phyloP scores from a whole-genome alignment of 2,888 invertebrate genomes.

The Nemapogon koenigi region DNA sequence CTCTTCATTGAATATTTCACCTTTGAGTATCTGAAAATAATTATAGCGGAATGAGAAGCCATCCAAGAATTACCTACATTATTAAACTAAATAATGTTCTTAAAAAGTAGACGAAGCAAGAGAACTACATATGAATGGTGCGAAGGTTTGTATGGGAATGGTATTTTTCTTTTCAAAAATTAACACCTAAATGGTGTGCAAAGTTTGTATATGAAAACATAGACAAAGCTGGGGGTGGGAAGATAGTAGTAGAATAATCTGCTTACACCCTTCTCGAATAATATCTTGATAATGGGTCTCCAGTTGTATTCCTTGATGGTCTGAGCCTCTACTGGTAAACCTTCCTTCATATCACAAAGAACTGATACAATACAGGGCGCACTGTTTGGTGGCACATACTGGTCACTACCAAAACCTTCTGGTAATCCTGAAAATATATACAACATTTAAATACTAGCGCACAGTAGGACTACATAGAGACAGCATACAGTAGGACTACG shows the following conservation, averaged over 20 bases:
- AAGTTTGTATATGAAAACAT: no score
- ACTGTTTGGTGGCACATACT: conserved; percentile 66
- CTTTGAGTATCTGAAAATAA: conserved; percentile 70
- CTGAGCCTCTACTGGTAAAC: conserved; percentile 86
- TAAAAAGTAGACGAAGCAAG: no score
- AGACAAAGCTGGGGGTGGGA: no score
- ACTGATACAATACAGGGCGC: conserved; percentile 84
- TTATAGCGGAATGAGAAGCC: conserved; percentile 20
- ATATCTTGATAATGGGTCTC: conserved; percentile 76
- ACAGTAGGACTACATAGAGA: no score
- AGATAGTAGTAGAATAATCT: no score
- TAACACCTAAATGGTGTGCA: no score
- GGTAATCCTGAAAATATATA: conserved; percentile 69
- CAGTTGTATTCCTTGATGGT: conserved; percentile 89
- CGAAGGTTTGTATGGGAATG: no score
- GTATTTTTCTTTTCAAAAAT: no score
- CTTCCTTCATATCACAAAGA: conserved; percentile 83
- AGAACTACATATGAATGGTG: no score
- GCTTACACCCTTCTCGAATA: conserved; percentile 74
- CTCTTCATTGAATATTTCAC: no score
- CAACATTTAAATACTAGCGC: no score
- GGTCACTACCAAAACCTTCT: conserved; percentile 67
- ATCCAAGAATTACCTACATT: not conserved
- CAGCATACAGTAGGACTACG: no score
- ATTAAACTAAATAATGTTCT: not conserved